Evolutionary conservation across 2,888 invertebrate genomes (phyloP), one percentile per base, ranked within the genome.

Genomic region (Cancer borealis): DNA sequence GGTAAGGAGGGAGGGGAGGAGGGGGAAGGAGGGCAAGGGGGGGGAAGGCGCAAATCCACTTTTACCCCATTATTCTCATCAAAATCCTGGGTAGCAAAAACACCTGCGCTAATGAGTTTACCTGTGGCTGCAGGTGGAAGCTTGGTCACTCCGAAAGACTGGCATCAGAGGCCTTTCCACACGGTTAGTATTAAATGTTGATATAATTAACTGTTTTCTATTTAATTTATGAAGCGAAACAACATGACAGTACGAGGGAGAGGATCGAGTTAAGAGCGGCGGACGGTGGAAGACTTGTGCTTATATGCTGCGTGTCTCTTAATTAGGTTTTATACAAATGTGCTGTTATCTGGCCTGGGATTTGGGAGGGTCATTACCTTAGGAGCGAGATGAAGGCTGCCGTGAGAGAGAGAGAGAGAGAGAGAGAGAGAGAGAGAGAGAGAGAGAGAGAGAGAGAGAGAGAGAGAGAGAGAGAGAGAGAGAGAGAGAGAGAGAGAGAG

Each of bases 111-210:
- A 91, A 91, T 91, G 73, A 91, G 73, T 45, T 92, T 92, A 92
- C 39, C 49, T 54, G 87, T 17, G 39, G 87, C 54, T 87, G 39
- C 49, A 49, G 84, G 47, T 54, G 54, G 17, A 54, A 46, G 46
- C 92, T 87, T 54, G 60, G 79, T 79, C 30, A 30, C 79, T 30
- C 49, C 92, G 87, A 54, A 92, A 92, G 92, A 92, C 79, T 54
- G 87, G 87, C 92, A 54, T 49, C 87, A 87, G 46, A 92, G 88
- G 47, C 93, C 26, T 90, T 89, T 90, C 90, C 66, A 21, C 89
- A 73, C 73, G 60, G 89, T 89, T 93, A 93, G 93, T 92, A 93
- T 93, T 93, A 93, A 93, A 93, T 93, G 93, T 93, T 93, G 93
- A 93, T 93, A 93, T 88, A 93, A 93, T 93, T 93, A 93, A 92